Evolutionary conservation across 2,797 vertebrate species (phyloP).

Genomic region (Graptemys geographica): DNA sequence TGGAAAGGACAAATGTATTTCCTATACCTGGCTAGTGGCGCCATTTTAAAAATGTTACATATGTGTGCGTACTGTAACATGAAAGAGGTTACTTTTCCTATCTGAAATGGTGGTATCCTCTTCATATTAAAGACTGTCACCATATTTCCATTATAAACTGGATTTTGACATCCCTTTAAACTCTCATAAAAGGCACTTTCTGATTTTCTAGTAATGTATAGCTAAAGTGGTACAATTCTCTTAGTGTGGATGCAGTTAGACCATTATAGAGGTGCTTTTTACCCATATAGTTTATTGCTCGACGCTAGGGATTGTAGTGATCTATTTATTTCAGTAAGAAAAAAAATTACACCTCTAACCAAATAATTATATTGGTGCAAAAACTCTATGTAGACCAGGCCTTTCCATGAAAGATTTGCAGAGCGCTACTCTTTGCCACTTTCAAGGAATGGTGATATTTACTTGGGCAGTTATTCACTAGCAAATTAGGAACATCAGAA

Average conservation of each 20-base stretch:
- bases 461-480: not conserved
- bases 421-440: not conserved
- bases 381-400: not conserved
- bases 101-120: not conserved
- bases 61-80: not conserved
- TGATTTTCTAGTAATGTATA: not conserved
- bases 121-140: not conserved
- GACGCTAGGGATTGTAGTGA: not conserved
- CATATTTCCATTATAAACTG: not conserved
- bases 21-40: fast-evolving
- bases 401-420: not conserved
- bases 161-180: not conserved
- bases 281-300: not conserved
- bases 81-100: not conserved
- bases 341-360: not conserved
- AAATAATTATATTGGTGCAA: not conserved
- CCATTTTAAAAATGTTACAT: not conserved
- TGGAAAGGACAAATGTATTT: not conserved
- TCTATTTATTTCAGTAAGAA: not conserved
- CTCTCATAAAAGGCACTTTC: not conserved
- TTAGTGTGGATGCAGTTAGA: not conserved
- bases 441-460: not conserved
- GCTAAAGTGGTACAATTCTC: not conserved
- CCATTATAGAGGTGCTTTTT: not conserved
- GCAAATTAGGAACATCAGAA: not conserved